Base-by-base conservation (phyloP, 2,797 vertebrate genomes). In the Hozukius guyotensis region DNA sequence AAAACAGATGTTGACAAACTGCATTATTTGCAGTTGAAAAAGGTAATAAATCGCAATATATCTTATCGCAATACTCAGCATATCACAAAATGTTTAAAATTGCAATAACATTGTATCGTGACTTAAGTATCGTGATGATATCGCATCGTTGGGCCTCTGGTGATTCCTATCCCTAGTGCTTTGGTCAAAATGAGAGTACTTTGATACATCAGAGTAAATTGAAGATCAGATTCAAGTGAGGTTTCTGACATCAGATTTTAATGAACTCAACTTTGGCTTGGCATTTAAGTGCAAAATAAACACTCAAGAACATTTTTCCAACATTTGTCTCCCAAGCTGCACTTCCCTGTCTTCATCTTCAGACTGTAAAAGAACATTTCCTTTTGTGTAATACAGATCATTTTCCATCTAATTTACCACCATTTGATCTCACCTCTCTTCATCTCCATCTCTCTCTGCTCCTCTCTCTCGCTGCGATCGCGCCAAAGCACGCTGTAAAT, bases 401-500 rank as follows among this genome's bases (percentile, higher is more conserved):
- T 81, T 56, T 57, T 67, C 64, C 25, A 66, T 68, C 10, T 82
- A 42, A 49, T 83, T 72, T 78, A 25, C 53, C 18, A 32, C 20
- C 42, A 27, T 67, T 56, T 77, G 64, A 67, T 69, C 77, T 67
- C 55, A n/a, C 34, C 27, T 66, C 38, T 29, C 3, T 27, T 53
- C 22, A 22, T 52, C 52, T 72, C 38, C 69, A 20, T 55, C 38
- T 67, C 57, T 75, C 22, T 24, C 36, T 38, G 36, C 29, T 64
- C 56, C 25, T 24, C 34, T 67, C 57, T 86, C 76, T 38, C 61
- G 55, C 65, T 63, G 46, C 16, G 13, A 32, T 68, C 9, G 2
- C 5, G 31, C 68, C 59, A 73, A 85, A 75, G 70, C 66, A 69
- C 61, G 82, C 85, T 72, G 68, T 90, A 89, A 91, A 89, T 89